These are phyloP conservation scores for Pheosia gnoma DNA, from an alignment of 2,888 invertebrate genomes.

Conservation along the genomic window DNA sequence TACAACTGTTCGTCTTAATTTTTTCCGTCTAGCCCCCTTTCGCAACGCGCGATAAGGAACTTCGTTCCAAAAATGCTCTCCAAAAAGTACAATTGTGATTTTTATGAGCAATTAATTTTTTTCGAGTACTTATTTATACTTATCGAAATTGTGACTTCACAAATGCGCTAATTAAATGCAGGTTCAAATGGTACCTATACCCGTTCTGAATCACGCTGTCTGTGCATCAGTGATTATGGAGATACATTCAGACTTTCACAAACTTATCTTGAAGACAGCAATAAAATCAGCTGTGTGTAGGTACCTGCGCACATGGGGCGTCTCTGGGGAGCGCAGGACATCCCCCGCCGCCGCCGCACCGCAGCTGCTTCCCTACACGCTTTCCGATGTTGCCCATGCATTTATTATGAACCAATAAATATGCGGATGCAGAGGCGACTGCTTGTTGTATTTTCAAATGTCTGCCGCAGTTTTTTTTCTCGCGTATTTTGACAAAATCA, in stretches of 20 bases:
- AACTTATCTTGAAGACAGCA: slow-evolving; percentile 17
- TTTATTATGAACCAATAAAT: slow-evolving; percentile 57
- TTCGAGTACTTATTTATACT: no score
- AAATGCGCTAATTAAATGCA: no score
- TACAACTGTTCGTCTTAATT: no score
- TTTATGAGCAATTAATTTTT: no score
- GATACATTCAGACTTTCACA: slow-evolving; percentile 14
- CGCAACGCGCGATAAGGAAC: no score
- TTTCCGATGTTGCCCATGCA: slow-evolving; percentile 47
- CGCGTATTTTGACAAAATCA: no score
- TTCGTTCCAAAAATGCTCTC: no score
- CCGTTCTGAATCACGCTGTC: no score
- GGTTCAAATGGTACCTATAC: no score
- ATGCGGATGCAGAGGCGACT: slow-evolving; percentile 1
- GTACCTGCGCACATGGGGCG: slow-evolving; percentile 45
- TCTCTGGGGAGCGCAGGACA: slow-evolving; percentile 28
- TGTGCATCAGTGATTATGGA: slow-evolving; percentile 24
- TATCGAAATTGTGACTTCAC: no score
- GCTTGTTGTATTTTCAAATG: neutral
- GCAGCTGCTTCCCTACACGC: slow-evolving; percentile 41
- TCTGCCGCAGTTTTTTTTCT: neutral
- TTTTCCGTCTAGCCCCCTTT: no score
- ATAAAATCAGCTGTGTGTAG: slow-evolving; percentile 27
- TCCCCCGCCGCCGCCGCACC: slow-evolving; percentile 29
- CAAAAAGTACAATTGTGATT: no score